These are phyloP conservation scores for Eulithis prunata DNA, from an alignment of 2,888 invertebrate species.

Conservation along the genomic window DNA sequence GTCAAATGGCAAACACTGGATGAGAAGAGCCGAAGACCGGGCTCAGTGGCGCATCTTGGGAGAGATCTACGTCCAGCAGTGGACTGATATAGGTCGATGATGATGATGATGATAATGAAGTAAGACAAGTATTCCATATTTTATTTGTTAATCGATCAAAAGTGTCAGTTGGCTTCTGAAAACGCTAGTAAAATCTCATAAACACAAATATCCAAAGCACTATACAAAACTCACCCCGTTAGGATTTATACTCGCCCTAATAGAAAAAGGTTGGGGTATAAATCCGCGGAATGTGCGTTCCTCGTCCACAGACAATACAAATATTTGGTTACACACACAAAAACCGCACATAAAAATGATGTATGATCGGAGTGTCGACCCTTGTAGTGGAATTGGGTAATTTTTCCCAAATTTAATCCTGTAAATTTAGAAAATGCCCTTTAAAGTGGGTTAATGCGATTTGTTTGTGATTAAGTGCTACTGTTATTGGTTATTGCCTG, in stretches of 20 bases:
- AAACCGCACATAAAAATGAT: slow-evolving; percentile 72
- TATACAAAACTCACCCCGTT: slow-evolving; percentile 40
- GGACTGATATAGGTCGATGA: too few relatives aligned
- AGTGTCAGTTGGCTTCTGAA: neutral
- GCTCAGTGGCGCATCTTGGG: too few relatives aligned
- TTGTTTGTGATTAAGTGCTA: slow-evolving; percentile 33
- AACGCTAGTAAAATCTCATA: slow-evolving; percentile 12
- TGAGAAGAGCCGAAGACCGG: too few relatives aligned
- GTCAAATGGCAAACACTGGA: too few relatives aligned
- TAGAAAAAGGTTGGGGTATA: slow-evolving; percentile 63
- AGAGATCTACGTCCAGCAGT: too few relatives aligned
- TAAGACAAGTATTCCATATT: too few relatives aligned
- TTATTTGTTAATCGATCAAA: neutral
- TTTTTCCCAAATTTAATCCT: slow-evolving; percentile 56
- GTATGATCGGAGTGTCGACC: slow-evolving; percentile 53
- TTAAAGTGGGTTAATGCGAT: slow-evolving; percentile 31
- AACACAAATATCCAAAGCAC: slow-evolving; percentile 27
- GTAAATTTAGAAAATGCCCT: slow-evolving; percentile 38
- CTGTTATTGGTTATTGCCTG: slow-evolving; percentile 27
- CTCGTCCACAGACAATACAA: slow-evolving; percentile 71
- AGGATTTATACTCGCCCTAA: slow-evolving; percentile 51
- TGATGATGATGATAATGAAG: too few relatives aligned
- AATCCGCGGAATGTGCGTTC: slow-evolving; percentile 63
- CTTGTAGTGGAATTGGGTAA: slow-evolving; percentile 59
- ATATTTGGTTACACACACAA: slow-evolving; percentile 67